Evolutionary conservation across 2,888 invertebrate genomes (phyloP).

Genomic region (Brachyptera putata): DNA sequence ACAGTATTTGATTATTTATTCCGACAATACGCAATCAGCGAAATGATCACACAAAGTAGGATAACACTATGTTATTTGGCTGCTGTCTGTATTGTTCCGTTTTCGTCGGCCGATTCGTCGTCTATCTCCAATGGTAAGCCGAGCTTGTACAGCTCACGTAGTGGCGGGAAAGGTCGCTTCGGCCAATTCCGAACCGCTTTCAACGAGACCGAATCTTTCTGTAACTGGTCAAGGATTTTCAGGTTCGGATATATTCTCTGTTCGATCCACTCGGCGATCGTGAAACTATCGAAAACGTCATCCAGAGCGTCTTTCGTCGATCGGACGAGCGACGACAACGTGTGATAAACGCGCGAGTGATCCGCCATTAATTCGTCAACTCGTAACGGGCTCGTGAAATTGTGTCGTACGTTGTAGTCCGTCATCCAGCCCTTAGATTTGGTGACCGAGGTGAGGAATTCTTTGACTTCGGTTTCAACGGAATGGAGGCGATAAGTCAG

Average conservation of each 20-base stretch:
- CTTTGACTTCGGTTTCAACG: slow-evolving; percentile 44
- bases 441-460: slow-evolving; percentile 30
- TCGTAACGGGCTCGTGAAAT: slow-evolving; percentile 62
- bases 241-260: slow-evolving; percentile 57
- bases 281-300: slow-evolving; percentile 57
- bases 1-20: background rate
- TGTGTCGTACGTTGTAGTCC: slow-evolving; percentile 62
- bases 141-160: slow-evolving; percentile 47
- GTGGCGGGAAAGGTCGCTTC: slow-evolving; percentile 53
- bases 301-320: slow-evolving; percentile 53
- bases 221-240: slow-evolving; percentile 51
- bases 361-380: slow-evolving; percentile 58
- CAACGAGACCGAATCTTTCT: slow-evolving; percentile 50
- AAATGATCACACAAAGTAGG: background rate
- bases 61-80: background rate
- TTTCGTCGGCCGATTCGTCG: slow-evolving; percentile 16
- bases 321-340: slow-evolving; percentile 51
- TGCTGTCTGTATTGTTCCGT: background rate
- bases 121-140: slow-evolving; percentile 42
- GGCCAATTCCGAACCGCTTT: slow-evolving; percentile 56
- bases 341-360: slow-evolving; percentile 55
- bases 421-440: slow-evolving; percentile 58
- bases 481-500: slow-evolving; percentile 47
- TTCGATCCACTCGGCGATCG: slow-evolving; percentile 62
- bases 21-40: too few species aligned